Evolutionary conservation across 2,888 invertebrate species (phyloP).

Genomic region (Cataglyphis albicans): DNA sequence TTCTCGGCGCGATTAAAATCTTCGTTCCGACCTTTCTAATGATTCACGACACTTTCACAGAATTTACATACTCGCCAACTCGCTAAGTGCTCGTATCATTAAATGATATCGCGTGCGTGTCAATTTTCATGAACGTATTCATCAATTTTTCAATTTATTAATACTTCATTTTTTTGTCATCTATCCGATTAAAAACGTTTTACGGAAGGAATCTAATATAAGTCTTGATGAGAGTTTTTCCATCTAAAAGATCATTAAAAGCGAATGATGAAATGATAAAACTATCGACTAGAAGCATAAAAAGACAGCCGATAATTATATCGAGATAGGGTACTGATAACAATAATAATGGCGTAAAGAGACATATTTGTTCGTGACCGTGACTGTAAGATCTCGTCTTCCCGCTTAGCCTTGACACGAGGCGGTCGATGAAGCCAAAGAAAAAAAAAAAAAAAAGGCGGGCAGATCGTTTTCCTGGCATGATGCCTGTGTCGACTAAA

Average conservation of each 20-base stretch:
- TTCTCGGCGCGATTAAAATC: neutral
- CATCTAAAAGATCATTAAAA: conserved; percentile 12
- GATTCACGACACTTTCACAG: neutral
- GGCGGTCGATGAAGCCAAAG: conserved; percentile 69
- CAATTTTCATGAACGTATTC: neutral
- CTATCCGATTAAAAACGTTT: conserved; percentile 1
- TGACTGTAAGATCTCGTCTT: conserved; percentile 69
- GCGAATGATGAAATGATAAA: neutral
- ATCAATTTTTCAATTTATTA: neutral
- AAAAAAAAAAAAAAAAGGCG: conserved; percentile 61
- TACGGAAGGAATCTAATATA: neutral
- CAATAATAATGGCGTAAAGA: conserved; percentile 21
- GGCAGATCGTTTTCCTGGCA: conserved; percentile 50
- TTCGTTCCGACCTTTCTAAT: neutral
- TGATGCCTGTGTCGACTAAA: conserved; percentile 23
- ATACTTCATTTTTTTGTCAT: neutral
- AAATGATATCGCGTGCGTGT: neutral
- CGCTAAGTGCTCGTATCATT: neutral
- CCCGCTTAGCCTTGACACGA: conserved; percentile 66
- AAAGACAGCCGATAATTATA: conserved; percentile 21
- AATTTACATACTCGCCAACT: conserved; percentile 4
- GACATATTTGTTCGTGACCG: conserved; percentile 72
- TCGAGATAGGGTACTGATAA: neutral
- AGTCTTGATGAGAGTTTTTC: neutral
- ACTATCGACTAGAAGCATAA: conserved; percentile 8